Base-by-base conservation (phyloP, 2,797 vertebrate genomes). In the Melanotaenia nigrans region DNA sequence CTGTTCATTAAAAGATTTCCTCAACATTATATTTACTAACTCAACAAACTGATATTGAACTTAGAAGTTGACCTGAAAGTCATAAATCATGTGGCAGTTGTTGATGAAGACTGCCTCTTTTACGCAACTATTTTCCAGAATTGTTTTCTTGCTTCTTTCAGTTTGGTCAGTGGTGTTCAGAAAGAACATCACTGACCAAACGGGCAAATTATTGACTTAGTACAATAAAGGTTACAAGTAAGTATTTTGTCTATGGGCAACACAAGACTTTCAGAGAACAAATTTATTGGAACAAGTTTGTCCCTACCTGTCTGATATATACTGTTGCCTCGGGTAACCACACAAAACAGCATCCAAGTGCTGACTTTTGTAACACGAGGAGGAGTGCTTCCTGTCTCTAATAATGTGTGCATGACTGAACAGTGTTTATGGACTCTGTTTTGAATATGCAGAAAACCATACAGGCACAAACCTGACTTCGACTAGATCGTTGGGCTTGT, bases 401-500 rank as follows among this genome's bases (percentile, higher is more conserved):
- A 47, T 70, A 53, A 68, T 5, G 38, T n/a, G 24, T 40, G 22
- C 16, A 42, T 45, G 51, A 60, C 10, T 55, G 22, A 53, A 5
- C 16, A 65, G 71, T 5, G 22, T 10, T 65, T 20, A 54, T 33
- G 64, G 22, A 77, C 20, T 22, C 25, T 49, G 18, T 20, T 4
- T 65, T 1, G 68, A 53, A 81, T 3, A n/a, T 22, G 5, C 1
- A 57, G 13, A 78, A 67, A 80, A 79, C 38, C 2, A 63, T 7
- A 62, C 57, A 60, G 36, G 36, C 42, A 82, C 86, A 80, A 90
- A 99, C 98, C 98, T 97, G 92, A 99, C 97, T 95, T 99, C 98
- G 62, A 99, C 98, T 42, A 99, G 95, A 89, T 99, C 98, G 58
- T 99, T 99, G 58, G 98, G 98, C 88, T 99, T 99, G 91, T 99